Evolutionary conservation across 1,140 invertebrate genomes (phyloP), one percentile per base, ranked within the genome.

Genomic region (Triops cancriformis): DNA sequence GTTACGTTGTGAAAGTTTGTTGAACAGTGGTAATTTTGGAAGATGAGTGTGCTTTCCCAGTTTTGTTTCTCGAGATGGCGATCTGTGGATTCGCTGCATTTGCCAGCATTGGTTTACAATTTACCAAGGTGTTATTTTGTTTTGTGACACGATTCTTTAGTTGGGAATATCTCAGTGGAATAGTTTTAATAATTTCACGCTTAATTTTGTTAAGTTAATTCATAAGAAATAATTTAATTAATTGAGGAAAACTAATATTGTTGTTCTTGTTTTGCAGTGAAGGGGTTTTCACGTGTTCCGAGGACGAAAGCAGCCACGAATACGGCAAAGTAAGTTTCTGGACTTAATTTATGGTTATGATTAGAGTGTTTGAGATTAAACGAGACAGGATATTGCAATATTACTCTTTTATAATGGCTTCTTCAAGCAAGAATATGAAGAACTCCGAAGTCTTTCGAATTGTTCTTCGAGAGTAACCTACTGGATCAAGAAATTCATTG

Each of bases 11-110:
- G 51, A 18, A 64, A 18, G 18, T 64, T 64, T 64, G 18, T n/a
- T n/a, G 14, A 23, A n/a, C 23, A 23, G 23, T 23, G 23, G 6
- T 14, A 64, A 14, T 37, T 37, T 37, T 37, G n/a, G 23, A 64
- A n/a, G 18, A 78, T 78, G 77, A 78, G 77, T 73, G 77, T 78
- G 11, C 51, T 78, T 10, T 78, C 77, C 14, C 77, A 78, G 51
- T 78, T 78, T 18, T 78, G 77, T 74, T 78, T 78, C 26, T 72
- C 77, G 26, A 64, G 77, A 1, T 78, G 77, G 77, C 73, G 74
- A 78, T 78, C 77, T 12, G 77, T 78, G 31, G 77, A 78, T 73
- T 78, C 77, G 18, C 27, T 78, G 0, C 73, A 73, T 1, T 37
- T 73, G n/a, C 73, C 41, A 0, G 77, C 77, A 11, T 43, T 78